These are phyloP conservation scores for Macrotus californicus DNA, from an alignment of 2,113 vertebrate species.

Conservation along the genomic window DNA sequence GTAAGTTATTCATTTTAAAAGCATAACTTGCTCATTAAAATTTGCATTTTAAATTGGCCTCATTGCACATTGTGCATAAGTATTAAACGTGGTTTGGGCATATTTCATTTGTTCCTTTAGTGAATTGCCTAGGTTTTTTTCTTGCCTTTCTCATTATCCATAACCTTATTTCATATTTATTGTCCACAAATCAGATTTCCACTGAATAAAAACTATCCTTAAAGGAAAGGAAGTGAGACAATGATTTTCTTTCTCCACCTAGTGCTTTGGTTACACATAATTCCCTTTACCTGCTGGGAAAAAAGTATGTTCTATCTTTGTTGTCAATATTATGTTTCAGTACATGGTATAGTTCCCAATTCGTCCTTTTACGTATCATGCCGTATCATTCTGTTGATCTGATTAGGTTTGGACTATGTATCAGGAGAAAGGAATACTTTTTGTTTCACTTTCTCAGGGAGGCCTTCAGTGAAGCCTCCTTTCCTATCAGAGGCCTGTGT, in stretches of 20 bases:
- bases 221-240: not conserved
- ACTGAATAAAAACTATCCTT: not conserved
- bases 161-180: not conserved
- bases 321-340: not conserved
- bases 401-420: not conserved
- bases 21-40: not conserved
- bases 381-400: not conserved
- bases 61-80: not conserved
- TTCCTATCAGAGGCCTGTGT: not conserved
- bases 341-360: not conserved
- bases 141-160: not conserved
- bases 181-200: not conserved
- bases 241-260: not conserved
- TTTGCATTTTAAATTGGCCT: not conserved
- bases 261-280: not conserved
- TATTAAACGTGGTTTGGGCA: not conserved
- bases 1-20: not conserved
- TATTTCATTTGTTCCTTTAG: not conserved
- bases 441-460: not conserved
- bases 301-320: not conserved
- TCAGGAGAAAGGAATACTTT: not conserved
- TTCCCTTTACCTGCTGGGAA: not conserved
- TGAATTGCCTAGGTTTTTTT: not conserved
- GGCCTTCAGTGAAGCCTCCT: not conserved
- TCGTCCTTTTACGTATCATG: not conserved